These are phyloP conservation scores for Dunckerocampus dactyliophorus DNA, from an alignment of 2,113 vertebrate species.

Conservation along the genomic window DNA sequence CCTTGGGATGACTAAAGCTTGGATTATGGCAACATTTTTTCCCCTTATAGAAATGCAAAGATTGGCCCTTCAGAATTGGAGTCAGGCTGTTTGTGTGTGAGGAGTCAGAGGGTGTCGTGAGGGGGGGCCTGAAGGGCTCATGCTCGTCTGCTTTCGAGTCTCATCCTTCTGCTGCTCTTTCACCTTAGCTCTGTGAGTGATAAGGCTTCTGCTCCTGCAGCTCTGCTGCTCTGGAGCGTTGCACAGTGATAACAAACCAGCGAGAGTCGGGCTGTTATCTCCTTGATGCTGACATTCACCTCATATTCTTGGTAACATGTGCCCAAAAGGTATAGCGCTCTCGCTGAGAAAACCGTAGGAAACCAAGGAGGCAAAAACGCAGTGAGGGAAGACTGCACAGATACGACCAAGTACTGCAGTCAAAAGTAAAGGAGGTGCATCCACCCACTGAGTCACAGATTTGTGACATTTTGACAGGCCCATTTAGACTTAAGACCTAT, in stretches of 20 bases:
- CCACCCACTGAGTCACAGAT: background rate
- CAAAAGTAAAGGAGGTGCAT: constrained; percentile 3
- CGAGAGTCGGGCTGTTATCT: constrained; percentile 61
- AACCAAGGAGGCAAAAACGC: constrained; percentile 18
- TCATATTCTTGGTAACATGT: constrained; percentile 53
- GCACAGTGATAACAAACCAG: constrained; percentile 54
- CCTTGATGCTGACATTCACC: constrained; percentile 64
- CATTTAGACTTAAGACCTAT: constrained; percentile 1
- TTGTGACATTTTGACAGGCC: constrained; percentile 1
- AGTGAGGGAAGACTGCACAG: constrained; percentile 1
- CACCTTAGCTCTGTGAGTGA: constrained; percentile 49
- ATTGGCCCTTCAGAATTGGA: constrained; percentile 54
- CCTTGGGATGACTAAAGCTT: constrained; percentile 56
- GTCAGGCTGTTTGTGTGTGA: constrained; percentile 32
- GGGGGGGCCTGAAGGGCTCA: constrained; percentile 26
- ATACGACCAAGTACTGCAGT: constrained; percentile 7
- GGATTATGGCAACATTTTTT: constrained; percentile 52
- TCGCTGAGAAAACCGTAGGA: constrained; percentile 32
- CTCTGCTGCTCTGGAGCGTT: constrained; percentile 46
- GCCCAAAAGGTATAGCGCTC: constrained; percentile 45
- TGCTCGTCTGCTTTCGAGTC: constrained; percentile 27
- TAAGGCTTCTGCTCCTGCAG: constrained; percentile 57
- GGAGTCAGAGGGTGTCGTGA: constrained; percentile 19
- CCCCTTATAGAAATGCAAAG: constrained; percentile 50
- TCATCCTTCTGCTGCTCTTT: constrained; percentile 41